Evolutionary conservation across 1,140 invertebrate species (phyloP).

Genomic region (Achatina immaculata): DNA sequence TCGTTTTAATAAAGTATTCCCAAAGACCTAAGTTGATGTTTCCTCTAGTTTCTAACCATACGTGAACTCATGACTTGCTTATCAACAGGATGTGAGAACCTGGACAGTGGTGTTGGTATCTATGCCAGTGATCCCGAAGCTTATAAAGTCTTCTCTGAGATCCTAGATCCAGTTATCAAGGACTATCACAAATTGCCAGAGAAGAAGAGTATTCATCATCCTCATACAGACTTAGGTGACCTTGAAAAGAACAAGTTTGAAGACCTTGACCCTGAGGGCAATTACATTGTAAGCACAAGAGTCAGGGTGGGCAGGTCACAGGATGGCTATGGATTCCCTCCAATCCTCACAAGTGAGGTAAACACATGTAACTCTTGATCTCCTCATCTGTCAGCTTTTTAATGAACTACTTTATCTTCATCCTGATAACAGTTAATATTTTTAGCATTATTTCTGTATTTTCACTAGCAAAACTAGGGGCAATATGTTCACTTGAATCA

Average conservation of each 20-base stretch:
- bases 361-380: neutral
- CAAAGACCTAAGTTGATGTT: too few relatives aligned
- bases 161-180: constrained; percentile 61
- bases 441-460: too few relatives aligned
- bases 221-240: constrained; percentile 92
- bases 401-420: too few relatives aligned
- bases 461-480: too few relatives aligned
- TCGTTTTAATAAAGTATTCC: too few relatives aligned
- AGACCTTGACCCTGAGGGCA: constrained; percentile 74
- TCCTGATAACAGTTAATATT: too few relatives aligned
- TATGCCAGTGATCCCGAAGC: constrained; percentile 61
- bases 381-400: neutral
- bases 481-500: too few relatives aligned
- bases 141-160: constrained; percentile 56
- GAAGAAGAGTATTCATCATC: constrained; percentile 78
- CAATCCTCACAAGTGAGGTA: constrained; percentile 45
- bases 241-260: constrained; percentile 74
- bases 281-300: constrained; percentile 54
- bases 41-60: too few relatives aligned
- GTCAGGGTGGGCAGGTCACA: constrained; percentile 54
- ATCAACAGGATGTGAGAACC: constrained; percentile 38
- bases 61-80: too few relatives aligned
- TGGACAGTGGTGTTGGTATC: constrained; percentile 55
- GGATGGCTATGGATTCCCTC: constrained; percentile 44
- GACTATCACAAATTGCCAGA: constrained; percentile 58